Conservation (phyloP, 2,888 invertebrate species). For the Nezara viridula region DNA sequence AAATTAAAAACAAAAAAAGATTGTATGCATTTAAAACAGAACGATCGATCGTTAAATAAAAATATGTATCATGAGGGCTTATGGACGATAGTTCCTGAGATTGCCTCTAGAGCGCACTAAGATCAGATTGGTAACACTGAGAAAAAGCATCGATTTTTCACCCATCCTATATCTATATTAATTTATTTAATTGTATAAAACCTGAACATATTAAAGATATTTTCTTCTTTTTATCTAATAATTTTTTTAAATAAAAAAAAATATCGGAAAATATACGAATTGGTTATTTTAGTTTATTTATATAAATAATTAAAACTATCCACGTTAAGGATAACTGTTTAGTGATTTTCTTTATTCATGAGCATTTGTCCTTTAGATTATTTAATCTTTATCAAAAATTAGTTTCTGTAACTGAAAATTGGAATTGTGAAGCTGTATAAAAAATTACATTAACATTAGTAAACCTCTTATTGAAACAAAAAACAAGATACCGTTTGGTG, state of each 20-base stretch:
- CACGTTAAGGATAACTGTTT: not conserved
- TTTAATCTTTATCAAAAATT: not conserved
- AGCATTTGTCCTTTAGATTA: not conserved
- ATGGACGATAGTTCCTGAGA: not conserved
- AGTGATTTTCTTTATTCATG: not conserved
- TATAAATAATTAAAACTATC: not conserved
- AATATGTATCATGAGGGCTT: not conserved
- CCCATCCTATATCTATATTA: not conserved
- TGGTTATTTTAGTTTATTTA: not conserved
- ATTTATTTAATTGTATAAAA: not conserved
- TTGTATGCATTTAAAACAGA: too few relatives aligned
- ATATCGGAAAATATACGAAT: not conserved
- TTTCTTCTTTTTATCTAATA: not conserved
- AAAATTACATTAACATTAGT: not conserved
- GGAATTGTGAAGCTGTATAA: too few relatives aligned
- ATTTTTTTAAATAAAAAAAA: not conserved
- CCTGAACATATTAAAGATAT: not conserved
- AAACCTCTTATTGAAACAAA: not conserved
- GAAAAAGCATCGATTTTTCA: not conserved
- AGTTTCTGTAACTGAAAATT: too few relatives aligned
- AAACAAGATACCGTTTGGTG: not conserved
- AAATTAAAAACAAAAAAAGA: too few relatives aligned
- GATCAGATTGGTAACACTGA: not conserved
- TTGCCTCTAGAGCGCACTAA: constrained; percentile 22
- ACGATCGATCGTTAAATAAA: not conserved